Evolutionary conservation across 2,888 invertebrate genomes (phyloP), one percentile per base, ranked within the genome.

Genomic region (Lepidochrysops patricia): DNA sequence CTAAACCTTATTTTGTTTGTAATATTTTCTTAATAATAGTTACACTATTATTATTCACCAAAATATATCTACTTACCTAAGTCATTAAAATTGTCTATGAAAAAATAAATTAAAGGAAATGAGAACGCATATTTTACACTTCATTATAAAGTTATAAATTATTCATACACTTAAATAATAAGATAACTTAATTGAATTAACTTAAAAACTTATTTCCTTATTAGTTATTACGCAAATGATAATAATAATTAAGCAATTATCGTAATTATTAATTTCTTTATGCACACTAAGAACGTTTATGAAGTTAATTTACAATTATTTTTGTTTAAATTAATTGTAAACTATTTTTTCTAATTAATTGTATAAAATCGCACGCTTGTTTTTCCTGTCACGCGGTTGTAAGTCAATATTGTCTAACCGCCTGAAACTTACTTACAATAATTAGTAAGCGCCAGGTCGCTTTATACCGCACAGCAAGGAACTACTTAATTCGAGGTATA

Each of bases 341-440:
- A 32, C 15, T 5, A 19, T n/a, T 9, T 13, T 15, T 60, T 29
- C 56, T 43, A 57, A 62, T 64, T 65, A 66, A 60, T 54, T 68
- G 75, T 77, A 79, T 80, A 77, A 83, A 81, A 85, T 79, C 80
- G 82, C 86, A 86, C 84, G 85, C 83, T 84, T 82, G 79, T 62
- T 67, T 60, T 37, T 26, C 26, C 23, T 58, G 26, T 35, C 35
- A 32, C 23, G n/a, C n/a, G 56, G 59, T 52, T 59, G 59, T 57
- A n/a, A 13, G 15, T 4, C 56, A 56, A 19, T 5, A 12, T 57
- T 4, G 4, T n/a, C n/a, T n/a, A n/a, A n/a, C n/a, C n/a, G n/a
- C n/a, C n/a, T n/a, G n/a, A n/a, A n/a, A n/a, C n/a, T n/a, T n/a
- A n/a, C n/a, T n/a, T n/a, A n/a, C n/a, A n/a, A n/a, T n/a, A n/a